Base-by-base conservation (phyloP, 2,888 invertebrate genomes). In the Dorcus hopei region DNA sequence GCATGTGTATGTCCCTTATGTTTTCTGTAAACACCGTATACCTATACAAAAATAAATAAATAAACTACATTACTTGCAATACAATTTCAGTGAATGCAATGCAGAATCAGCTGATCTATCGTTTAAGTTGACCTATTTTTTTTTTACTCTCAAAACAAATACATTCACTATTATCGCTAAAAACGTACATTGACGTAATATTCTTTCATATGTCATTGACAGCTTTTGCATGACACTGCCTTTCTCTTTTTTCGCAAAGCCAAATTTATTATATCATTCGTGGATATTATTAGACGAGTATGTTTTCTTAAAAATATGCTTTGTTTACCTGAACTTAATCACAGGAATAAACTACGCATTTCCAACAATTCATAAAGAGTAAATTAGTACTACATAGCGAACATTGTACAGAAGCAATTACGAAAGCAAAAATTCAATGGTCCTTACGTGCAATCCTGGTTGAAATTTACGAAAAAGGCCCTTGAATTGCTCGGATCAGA, bases 371-470 rank as follows among this genome's bases (percentile, higher is more conserved):
- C 33, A 39, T 42, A 39, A 49, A 54, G 40, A 11, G 3, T 9
- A 43, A 48, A 42, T 14, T 14, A 49, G 49, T 26, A 9, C 23
- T 41, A 58, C 19, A 33, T 11, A 45, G n/a, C 33, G 9, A 62
- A 40, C 41, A 11, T 33, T 33, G 26, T 33, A 33, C 26, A 33
- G 26, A 33, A 33, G 26, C 26, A 33, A 6, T 33, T 33, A 33
- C 26, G 26, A 33, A 33, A 39, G 42, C 41, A 38, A 51, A 40
- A 23, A 2, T 26, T 11, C 3, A 19, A 47, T 39, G 40, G 19
- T 64, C 89, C 95, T 93, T 90, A 97, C 97, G 96, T 92, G 87
- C 90, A 91, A 80, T 97, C 97, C 81, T 97, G 97, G 81, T 97
- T 97, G 79, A 97, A 97, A 82, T 95, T 95, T 72, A 96, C 95